Conservation (phyloP, 2,113 vertebrate species). For the Acrocephalus kingi region DNA sequence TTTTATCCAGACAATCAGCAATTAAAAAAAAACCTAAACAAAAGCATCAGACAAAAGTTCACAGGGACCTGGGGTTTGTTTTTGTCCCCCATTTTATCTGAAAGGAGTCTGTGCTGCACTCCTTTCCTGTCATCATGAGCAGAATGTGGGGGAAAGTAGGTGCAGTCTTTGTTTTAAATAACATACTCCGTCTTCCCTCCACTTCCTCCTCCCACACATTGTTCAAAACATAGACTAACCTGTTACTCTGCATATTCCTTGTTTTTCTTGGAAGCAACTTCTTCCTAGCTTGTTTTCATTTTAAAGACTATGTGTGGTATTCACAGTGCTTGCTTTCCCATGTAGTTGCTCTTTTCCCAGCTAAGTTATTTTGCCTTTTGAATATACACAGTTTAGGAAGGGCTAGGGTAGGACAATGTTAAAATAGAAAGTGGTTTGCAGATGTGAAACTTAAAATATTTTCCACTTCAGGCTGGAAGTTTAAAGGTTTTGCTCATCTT, state of each 20-base stretch:
- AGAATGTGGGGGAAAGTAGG: background rate
- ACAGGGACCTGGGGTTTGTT: background rate
- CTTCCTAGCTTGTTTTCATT: slow-evolving; percentile 45
- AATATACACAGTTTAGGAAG: background rate
- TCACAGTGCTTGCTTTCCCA: background rate
- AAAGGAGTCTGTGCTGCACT: background rate
- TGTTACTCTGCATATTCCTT: slow-evolving; percentile 48
- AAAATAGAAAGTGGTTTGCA: background rate
- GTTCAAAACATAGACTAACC: slow-evolving; percentile 58
- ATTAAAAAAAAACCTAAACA: background rate
- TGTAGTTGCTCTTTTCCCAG: slow-evolving; percentile 31
- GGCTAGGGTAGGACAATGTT: background rate
- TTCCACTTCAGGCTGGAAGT: background rate
- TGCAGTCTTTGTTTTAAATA: slow-evolving; percentile 34
- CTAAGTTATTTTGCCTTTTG: background rate
- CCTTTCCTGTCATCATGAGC: background rate
- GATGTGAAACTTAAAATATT: background rate
- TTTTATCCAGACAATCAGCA: background rate
- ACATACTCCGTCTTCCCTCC: background rate
- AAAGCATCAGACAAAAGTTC: background rate
- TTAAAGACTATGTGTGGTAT: slow-evolving; percentile 20
- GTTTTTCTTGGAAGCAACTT: slow-evolving; percentile 61
- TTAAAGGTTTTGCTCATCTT: background rate
- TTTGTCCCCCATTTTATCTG: background rate
- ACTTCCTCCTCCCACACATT: slow-evolving; percentile 49